Evolutionary conservation across 2,888 invertebrate species (phyloP).

Genomic region (Alentia gelatinosa): DNA sequence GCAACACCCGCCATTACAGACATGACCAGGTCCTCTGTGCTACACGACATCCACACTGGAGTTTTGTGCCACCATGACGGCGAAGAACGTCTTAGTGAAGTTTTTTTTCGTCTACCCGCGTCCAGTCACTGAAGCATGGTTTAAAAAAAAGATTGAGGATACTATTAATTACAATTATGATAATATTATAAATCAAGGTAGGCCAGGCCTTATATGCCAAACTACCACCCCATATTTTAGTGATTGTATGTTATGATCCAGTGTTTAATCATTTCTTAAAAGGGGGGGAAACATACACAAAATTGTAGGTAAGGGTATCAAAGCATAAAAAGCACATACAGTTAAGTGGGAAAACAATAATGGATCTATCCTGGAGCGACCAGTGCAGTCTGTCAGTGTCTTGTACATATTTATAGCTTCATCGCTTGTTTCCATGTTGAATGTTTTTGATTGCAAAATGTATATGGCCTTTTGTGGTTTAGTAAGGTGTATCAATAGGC

Average conservation of each 20-base stretch:
- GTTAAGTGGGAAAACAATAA: background rate
- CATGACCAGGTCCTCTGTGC: too few species aligned
- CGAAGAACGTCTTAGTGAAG: too few species aligned
- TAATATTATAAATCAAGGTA: background rate
- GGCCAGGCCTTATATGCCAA: background rate
- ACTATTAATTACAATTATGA: background rate
- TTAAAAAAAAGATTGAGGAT: background rate
- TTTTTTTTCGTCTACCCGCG: too few species aligned
- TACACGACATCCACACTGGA: too few species aligned
- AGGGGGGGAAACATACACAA: background rate
- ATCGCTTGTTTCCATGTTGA: slow-evolving; percentile 52
- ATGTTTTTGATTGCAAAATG: slow-evolving; percentile 53
- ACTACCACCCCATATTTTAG: background rate
- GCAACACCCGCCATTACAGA: too few species aligned
- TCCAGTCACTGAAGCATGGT: background rate
- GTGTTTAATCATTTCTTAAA: slow-evolving; percentile 24
- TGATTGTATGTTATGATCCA: slow-evolving; percentile 28
- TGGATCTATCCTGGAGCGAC: background rate
- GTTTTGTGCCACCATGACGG: too few species aligned
- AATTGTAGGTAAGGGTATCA: background rate
- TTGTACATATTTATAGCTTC: slow-evolving; percentile 50
- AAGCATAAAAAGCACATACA: background rate
- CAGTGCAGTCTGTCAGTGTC: slow-evolving; percentile 30
- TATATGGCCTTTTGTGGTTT: slow-evolving; percentile 51
- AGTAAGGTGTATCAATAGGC: slow-evolving; percentile 8